Base-by-base conservation (phyloP, 2,888 invertebrate genomes). In the Heliconius erato region DNA sequence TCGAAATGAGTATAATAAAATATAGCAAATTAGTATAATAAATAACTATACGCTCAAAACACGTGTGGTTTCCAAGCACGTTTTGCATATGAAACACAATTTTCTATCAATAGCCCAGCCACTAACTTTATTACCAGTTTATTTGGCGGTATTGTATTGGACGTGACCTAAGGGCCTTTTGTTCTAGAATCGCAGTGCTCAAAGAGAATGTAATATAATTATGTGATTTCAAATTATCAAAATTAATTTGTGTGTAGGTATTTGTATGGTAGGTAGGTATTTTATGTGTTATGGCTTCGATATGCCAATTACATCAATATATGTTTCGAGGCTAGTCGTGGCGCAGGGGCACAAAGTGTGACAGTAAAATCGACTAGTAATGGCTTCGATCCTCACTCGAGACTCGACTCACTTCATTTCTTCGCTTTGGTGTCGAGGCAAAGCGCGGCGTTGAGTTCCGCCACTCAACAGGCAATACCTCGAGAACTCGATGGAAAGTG, bases 51-150 rank as follows among this genome's bases (percentile, higher is more conserved):
- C 5, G 16, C n/a, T 6, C 67, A 6, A 28, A 26, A n/a, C 40
- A 40, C 40, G 28, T 74, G 23, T n/a, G 59, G 23, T n/a, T n/a
- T 32, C 59, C 23, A 23, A 32, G 19, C 54, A 74, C 32, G 32
- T 28, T 54, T 32, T 59, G 74, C 74, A 76, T 76, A 35, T 63
- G 23, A n/a, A 63, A 76, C 35, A 76, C 59, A 35, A 63, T 76
- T 74, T 76, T 76, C 59, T 76, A 63, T 63, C 28, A 76, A 76
- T 76, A 63, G 59, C 0, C 59, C 12, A n/a, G 11, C 23, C 74
- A 74, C 74, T 74, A 63, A 59, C 7, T 28, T 35, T 59, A 76
- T 76, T 76, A 76, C 7, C 23, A n/a, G 59, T 59, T 76, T 76
- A n/a, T 76, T 76, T 59, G 74, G 19, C 16, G 7, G 32, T n/a